phyloP scores from a whole-genome alignment of 2,797 vertebrate species.

The Cynodonichthys magdalenae region DNA sequence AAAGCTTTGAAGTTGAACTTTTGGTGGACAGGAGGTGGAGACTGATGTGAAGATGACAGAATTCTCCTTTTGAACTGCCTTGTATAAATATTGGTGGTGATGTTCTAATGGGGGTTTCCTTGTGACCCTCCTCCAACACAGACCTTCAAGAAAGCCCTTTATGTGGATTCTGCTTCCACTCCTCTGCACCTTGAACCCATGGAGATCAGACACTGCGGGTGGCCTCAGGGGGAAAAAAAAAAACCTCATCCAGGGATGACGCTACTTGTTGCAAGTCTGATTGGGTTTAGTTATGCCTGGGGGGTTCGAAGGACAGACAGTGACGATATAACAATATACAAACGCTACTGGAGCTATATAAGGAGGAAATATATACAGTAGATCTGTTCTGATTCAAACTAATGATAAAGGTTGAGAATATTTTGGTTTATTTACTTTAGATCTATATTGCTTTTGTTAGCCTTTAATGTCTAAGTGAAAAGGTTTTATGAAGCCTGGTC shows the following conservation, averaged over 20 bases:
- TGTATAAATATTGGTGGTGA: conserved; percentile 74
- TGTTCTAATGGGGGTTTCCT: conserved; percentile 70
- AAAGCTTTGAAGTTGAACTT: conserved; percentile 44
- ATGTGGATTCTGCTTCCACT: conserved; percentile 57
- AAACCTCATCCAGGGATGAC: conserved; percentile 74
- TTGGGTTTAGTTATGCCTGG: conserved; percentile 72
- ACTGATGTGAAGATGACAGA: conserved; percentile 37
- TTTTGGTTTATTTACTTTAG: background rate
- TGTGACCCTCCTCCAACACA: conserved; percentile 52
- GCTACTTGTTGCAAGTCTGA: conserved; percentile 71
- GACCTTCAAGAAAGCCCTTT: conserved; percentile 48
- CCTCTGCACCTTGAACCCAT: conserved; percentile 39
- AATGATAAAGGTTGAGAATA: conserved; percentile 4
- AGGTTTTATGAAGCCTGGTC: conserved; percentile 1
- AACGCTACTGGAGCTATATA: conserved; percentile 29
- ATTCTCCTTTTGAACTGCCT: conserved; percentile 58
- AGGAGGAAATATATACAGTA: conserved; percentile 29
- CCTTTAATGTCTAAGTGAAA: conserved; percentile 10
- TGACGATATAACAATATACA: conserved; percentile 58
- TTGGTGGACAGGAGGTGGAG: conserved; percentile 28
- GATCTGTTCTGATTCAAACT: conserved; percentile 33
- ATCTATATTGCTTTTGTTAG: conserved; percentile 19
- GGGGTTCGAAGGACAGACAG: conserved; percentile 56
- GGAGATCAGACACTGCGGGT: conserved; percentile 53
- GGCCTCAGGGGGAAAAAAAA: conserved; percentile 66